These are phyloP conservation scores for Protophormia terraenovae DNA, from an alignment of 2,888 invertebrate genomes.

Conservation along the genomic window DNA sequence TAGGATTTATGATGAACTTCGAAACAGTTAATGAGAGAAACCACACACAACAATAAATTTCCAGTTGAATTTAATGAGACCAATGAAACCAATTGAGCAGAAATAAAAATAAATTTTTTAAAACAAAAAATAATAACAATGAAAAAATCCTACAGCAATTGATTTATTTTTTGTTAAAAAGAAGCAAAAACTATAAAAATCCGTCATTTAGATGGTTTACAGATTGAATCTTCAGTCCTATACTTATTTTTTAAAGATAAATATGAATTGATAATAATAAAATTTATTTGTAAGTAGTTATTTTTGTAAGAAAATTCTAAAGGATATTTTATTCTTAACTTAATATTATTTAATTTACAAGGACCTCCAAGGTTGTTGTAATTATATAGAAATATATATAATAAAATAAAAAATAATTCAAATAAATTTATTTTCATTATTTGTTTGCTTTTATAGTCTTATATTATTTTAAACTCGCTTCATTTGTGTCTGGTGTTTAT, in stretches of 20 bases:
- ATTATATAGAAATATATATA: not conserved
- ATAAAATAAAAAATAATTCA: not conserved
- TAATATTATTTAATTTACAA: not conserved
- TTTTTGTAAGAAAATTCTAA: not conserved
- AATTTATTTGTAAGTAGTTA: not conserved
- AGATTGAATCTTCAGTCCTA: not conserved
- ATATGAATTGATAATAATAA: slow-evolving; percentile 6
- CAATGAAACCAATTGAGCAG: slow-evolving; percentile 70
- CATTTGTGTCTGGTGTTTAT: slow-evolving; percentile 47
- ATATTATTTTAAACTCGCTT: not conserved
- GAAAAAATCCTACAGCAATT: slow-evolving; percentile 9
- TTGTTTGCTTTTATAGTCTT: not conserved
- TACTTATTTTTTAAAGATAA: slow-evolving; percentile 19
- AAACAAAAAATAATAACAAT: not conserved
- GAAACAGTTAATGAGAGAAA: slow-evolving; percentile 60
- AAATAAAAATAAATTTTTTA: slow-evolving; percentile 18
- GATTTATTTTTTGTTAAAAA: slow-evolving; percentile 41
- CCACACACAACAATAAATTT: slow-evolving; percentile 47
- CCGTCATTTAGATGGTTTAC: not conserved
- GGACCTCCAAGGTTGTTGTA: slow-evolving; percentile 21
- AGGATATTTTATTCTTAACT: not conserved
- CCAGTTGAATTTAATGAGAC: slow-evolving; percentile 70
- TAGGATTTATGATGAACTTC: slow-evolving; percentile 74
- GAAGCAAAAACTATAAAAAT: not conserved
- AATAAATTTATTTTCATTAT: not conserved